Conservation (phyloP, 2,888 invertebrate genomes). For the Alcis repandata region DNA sequence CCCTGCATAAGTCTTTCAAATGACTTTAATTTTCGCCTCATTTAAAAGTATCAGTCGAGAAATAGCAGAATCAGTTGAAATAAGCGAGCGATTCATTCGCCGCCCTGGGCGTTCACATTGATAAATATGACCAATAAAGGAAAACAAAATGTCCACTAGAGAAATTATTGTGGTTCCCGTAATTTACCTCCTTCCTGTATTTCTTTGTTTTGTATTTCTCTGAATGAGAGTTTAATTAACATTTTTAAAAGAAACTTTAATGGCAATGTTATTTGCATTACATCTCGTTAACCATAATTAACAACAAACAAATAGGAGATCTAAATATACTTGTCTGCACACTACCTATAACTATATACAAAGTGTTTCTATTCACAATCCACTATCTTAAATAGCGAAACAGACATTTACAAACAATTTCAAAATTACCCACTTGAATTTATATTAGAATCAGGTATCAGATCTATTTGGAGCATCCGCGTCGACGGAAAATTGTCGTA, state of each 20-base stretch:
- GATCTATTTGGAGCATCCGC: constrained; percentile 17
- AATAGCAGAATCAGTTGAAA: constrained; percentile 65
- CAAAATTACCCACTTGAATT: constrained; percentile 19
- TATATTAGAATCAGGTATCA: background rate
- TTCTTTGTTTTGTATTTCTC: constrained; percentile 53
- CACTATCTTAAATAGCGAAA: background rate
- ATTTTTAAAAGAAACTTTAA: background rate
- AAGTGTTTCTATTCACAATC: background rate
- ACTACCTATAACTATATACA: background rate
- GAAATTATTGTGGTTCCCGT: constrained; percentile 71
- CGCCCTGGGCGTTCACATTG: constrained; percentile 69
- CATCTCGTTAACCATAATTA: background rate
- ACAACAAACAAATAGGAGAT: background rate
- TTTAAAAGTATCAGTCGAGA: constrained; percentile 48
- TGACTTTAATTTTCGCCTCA: constrained; percentile 41
- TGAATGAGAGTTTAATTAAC: constrained; percentile 33
- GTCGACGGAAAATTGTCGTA: constrained; percentile 13
- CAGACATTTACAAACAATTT: constrained; percentile 14
- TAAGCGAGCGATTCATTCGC: constrained; percentile 71
- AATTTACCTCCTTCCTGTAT: constrained; percentile 64
- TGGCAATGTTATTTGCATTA: background rate
- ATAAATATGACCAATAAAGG: constrained; percentile 81
- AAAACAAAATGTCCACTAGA: constrained; percentile 78
- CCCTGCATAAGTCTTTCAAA: constrained; percentile 30
- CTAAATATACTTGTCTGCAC: background rate